Percentiles rank a stretch among this genome's conserved stretches.
phyloP scores from a whole-genome alignment of 2,113 vertebrate species.

The Zootoca vivipara region DNA sequence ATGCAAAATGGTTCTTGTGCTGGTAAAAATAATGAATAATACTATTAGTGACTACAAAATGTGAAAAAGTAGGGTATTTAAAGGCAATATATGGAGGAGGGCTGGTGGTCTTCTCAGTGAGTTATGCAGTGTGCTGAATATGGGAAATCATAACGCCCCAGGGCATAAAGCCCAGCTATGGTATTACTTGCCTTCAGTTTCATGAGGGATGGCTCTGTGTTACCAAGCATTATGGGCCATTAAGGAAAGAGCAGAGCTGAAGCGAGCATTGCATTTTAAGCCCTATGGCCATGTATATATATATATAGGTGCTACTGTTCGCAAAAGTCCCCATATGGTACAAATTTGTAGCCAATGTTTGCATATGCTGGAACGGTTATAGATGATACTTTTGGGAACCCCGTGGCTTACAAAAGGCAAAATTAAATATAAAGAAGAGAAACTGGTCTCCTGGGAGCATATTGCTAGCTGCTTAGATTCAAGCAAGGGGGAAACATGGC shows the following conservation, averaged over 20 bases:
- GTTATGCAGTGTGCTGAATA: neutral
- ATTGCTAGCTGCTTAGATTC: constrained; percentile 48
- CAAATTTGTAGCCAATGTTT: constrained; percentile 37
- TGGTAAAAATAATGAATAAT: neutral
- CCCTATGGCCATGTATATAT: constrained; percentile 20
- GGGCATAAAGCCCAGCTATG: neutral
- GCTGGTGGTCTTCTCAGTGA: neutral
- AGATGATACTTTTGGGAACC: constrained; percentile 46
- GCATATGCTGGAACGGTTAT: constrained; percentile 30
- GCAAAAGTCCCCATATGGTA: constrained; percentile 38
- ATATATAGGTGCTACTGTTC: constrained; percentile 23
- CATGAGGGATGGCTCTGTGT: neutral
- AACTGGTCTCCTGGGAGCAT: constrained; percentile 52
- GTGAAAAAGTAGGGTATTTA: neutral
- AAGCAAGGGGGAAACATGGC: constrained; percentile 36
- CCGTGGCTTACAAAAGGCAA: constrained; percentile 54
- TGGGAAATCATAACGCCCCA: neutral
- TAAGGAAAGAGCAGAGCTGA: neutral
- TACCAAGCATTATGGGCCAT: constrained; percentile 17
- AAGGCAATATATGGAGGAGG: neutral
- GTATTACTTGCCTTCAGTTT: neutral
- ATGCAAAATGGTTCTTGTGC: neutral
- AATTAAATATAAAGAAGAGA: constrained; percentile 58
- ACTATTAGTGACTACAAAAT: neutral
- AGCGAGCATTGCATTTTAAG: neutral